These are phyloP conservation scores for Tetranychus piercei DNA, from an alignment of 2,888 invertebrate genomes.

Conservation along the genomic window DNA sequence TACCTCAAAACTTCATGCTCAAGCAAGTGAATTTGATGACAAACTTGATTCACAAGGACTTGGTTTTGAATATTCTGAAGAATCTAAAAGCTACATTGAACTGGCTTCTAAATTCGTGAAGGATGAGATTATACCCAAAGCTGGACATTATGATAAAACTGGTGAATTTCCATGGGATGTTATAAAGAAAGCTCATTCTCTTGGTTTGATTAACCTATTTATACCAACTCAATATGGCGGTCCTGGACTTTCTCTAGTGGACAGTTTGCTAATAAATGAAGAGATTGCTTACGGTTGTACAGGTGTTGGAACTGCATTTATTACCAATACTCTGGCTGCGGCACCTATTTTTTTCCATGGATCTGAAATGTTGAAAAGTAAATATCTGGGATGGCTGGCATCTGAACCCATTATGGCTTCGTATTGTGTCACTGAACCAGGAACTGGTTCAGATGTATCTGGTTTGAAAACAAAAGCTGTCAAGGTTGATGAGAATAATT, in stretches of 20 bases:
- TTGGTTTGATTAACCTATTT: constrained; percentile 71
- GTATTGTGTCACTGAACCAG: constrained; percentile 86
- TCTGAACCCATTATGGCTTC: constrained; percentile 39
- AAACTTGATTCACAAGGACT: background rate
- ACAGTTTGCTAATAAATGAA: constrained; percentile 63
- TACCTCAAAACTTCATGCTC: too few relatives aligned
- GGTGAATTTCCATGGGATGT: constrained; percentile 69
- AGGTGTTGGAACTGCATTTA: constrained; percentile 72
- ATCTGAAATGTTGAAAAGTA: constrained; percentile 30
- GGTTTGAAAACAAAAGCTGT: constrained; percentile 74
- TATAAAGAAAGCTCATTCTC: constrained; percentile 70
- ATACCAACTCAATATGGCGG: constrained; percentile 49
- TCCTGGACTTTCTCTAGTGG: constrained; percentile 51
- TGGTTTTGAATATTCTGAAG: constrained; percentile 37
- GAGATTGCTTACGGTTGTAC: constrained; percentile 81
- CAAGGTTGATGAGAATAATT: constrained; percentile 73
- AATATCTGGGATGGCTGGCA: constrained; percentile 27
- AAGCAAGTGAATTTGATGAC: too few relatives aligned
- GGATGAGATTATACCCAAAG: constrained; percentile 78
- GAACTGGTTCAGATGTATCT: constrained; percentile 84
- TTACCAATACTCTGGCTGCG: constrained; percentile 57
- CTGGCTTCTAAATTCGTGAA: constrained; percentile 68
- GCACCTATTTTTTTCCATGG: constrained; percentile 20
- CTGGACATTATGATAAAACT: constrained; percentile 60
- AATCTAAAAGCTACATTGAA: constrained; percentile 57